Conservation (phyloP, 2,113 vertebrate genomes). For the Hippolais icterina region DNA sequence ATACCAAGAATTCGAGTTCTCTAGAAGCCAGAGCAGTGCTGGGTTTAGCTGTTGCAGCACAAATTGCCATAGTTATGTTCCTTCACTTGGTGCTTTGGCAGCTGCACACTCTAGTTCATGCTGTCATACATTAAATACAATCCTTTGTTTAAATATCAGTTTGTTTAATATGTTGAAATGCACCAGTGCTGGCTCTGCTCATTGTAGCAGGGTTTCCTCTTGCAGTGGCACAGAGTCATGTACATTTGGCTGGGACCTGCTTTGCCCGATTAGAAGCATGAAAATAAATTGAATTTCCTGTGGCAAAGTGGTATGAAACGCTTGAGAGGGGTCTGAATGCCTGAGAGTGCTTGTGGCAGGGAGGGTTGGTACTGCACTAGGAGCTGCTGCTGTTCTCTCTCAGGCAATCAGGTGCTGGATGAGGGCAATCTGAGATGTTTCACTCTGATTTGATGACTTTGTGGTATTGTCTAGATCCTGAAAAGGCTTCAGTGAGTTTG, state of each 20-base stretch:
- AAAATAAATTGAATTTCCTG: neutral
- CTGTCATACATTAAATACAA: neutral
- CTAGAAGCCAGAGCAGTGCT: neutral
- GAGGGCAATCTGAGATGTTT: neutral
- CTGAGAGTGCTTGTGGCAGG: neutral
- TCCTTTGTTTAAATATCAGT: neutral
- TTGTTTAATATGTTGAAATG: neutral
- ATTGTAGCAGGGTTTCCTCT: neutral
- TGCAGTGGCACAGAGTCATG: fast-evolving
- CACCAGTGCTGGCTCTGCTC: neutral
- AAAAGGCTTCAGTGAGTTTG: neutral
- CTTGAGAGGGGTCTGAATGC: neutral
- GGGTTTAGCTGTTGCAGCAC: neutral
- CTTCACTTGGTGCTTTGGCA: neutral
- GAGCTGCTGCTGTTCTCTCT: neutral
- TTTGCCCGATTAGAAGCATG: neutral
- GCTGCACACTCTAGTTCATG: neutral
- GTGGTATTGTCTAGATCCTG: neutral
- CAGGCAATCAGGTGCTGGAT: fast-evolving
- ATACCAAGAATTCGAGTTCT: neutral
- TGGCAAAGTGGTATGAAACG: fast-evolving
- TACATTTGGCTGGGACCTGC: neutral
- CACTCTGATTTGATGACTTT: neutral
- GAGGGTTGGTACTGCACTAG: neutral
- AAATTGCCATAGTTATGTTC: fast-evolving